Base-by-base conservation (phyloP, 2,113 vertebrate species). In the Mystacornis crossleyi region DNA sequence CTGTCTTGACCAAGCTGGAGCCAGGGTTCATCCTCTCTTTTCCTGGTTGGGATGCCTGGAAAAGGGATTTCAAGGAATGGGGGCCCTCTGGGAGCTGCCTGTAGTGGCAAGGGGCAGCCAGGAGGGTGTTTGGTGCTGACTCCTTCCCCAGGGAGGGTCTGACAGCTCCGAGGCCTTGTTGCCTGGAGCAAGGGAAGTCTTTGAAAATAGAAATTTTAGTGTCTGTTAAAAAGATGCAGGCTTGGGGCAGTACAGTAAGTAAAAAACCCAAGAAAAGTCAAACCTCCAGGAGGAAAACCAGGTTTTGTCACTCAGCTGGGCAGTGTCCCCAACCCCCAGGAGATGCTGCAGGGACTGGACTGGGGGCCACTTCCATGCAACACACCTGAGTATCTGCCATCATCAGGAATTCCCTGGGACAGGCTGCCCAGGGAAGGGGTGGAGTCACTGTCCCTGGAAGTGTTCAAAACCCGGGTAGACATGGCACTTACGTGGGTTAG, bases 311-410 rank as follows among this genome's bases (percentile, higher is more conserved):
- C 58, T 42, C 16, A 10, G 66, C 43, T 42, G 65, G 38, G 12
- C 8, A 18, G 17, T 21, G 51, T n/a, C n/a, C 58, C 42, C 3
- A 0, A 1, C 5, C 45, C 18, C 14, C 25, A n/a, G 47, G 73
- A 71, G 16, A 10, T 29, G 40, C 43, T 70, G 67, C n/a, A 65
- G 77, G 34, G 47, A 0, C 6, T 6, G 31, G 31, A 13, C 55
- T 12, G 48, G 51, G 28, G 6, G 3, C 3, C 28, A 20, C 24
- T 31, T 69, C 10, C 24, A 14, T 2, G 2, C 10, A 36, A 1
- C 1, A 16, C n/a, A 34, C 12, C 78, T 4, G 5, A 29, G 5
- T 6, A 14, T 3, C 26, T 3, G 5, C 43, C 4, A 2, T 3
- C 34, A 36, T 4, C 53, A 88, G 83, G 57, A 82, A 53, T n/a